phyloP scores from a whole-genome alignment of 2,797 vertebrate genomes.

The Manis javanica region DNA sequence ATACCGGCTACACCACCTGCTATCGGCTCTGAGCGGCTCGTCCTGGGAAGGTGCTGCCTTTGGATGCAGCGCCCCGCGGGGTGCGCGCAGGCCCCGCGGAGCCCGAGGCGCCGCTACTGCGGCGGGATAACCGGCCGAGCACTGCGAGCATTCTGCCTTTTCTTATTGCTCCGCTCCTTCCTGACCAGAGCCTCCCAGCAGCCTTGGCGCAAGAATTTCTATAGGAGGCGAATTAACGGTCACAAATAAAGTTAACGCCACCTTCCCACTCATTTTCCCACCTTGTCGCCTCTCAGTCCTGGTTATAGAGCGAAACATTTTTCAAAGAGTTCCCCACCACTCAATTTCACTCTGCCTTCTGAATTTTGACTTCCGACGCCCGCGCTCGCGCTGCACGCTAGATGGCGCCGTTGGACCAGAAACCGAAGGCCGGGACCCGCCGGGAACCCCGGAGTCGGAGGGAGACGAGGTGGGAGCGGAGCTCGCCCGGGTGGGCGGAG shows the following conservation, averaged over 20 bases:
- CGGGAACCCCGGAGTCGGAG: constrained; percentile 60
- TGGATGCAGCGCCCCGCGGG: too few relatives aligned
- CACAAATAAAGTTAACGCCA: neutral
- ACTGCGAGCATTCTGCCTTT: neutral
- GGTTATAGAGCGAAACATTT: neutral
- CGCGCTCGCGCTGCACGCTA: constrained; percentile 1
- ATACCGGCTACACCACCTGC: too few relatives aligned
- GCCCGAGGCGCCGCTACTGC: too few relatives aligned
- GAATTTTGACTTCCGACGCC: neutral
- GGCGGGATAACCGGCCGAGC: too few relatives aligned
- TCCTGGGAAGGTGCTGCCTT: neutral
- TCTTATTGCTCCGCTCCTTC: neutral
- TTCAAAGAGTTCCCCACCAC: neutral
- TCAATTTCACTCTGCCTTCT: neutral
- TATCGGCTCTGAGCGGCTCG: neutral
- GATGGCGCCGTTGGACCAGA: constrained; percentile 68
- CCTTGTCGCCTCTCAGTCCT: neutral
- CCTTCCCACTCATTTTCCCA: neutral
- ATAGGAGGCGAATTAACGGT: neutral
- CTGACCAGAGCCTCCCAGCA: neutral
- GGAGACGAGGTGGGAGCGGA: constrained; percentile 54
- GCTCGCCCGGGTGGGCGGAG: neutral
- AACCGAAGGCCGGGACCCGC: constrained; percentile 11
- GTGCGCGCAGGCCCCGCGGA: too few relatives aligned
- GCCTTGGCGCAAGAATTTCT: neutral